A percentile compares a stretch with the other conserved stretches of the same genome.
Conservation (phyloP, 2,888 invertebrate species). For the Eupithecia exiguata region DNA sequence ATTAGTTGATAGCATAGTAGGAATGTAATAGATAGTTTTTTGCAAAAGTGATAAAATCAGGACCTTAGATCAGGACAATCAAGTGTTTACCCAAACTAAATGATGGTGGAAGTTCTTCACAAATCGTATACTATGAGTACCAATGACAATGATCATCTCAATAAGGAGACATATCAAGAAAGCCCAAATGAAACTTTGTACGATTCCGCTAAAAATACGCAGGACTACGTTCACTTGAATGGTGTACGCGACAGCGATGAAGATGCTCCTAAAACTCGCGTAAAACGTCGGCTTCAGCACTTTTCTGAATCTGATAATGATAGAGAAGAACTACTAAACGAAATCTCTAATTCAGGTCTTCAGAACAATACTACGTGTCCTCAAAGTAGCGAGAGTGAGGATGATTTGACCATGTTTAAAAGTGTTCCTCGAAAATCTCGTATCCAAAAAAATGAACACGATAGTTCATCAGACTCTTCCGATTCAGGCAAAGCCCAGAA, state of each 20-base stretch:
- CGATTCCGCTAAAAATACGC: constrained; percentile 4
- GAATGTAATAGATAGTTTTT: neutral
- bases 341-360: neutral
- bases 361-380: neutral
- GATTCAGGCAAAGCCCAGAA: neutral
- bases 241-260: constrained; percentile 45
- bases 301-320: constrained; percentile 68
- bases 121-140: neutral
- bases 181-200: constrained; percentile 26
- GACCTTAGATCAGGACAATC: neutral
- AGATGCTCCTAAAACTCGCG: constrained; percentile 42
- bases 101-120: constrained; percentile 13
- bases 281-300: constrained; percentile 54
- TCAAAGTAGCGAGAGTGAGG: constrained; percentile 43
- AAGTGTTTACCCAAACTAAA: neutral
- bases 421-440: constrained; percentile 43
- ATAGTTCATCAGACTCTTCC: constrained; percentile 32
- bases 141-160: constrained; percentile 1
- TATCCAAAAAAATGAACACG: constrained; percentile 35
- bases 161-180: neutral
- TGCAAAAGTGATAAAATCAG: neutral
- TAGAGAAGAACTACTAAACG: constrained; percentile 18
- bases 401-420: constrained; percentile 35
- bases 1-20: neutral
- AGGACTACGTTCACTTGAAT: constrained; percentile 30